phyloP scores from a whole-genome alignment of 2,113 vertebrate species.

The Pterocles orientalis region DNA sequence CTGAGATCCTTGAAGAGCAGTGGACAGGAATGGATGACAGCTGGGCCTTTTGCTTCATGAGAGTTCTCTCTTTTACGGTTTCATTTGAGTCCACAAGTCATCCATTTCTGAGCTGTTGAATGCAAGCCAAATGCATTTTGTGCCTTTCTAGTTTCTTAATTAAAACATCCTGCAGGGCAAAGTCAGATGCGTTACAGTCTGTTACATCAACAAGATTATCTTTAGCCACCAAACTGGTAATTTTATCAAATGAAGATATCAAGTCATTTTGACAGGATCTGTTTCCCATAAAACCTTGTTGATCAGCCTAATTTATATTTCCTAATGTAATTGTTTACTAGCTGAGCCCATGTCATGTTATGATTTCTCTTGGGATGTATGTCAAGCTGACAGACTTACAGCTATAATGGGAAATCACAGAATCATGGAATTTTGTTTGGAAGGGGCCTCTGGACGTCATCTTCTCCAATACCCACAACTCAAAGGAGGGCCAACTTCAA shows the following conservation, averaged over 20 bases:
- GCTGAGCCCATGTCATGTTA: slow-evolving; percentile 9
- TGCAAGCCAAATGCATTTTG: slow-evolving; percentile 44
- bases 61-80: not conserved
- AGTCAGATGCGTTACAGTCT: slow-evolving; percentile 50
- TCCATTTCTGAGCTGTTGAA: slow-evolving; percentile 22
- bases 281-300: slow-evolving; percentile 48
- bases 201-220: slow-evolving; percentile 44
- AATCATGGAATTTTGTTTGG: not conserved
- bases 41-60: not conserved
- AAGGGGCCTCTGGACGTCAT: not conserved
- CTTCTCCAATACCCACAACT: not conserved
- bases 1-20: not conserved
- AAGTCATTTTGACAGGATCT: slow-evolving; percentile 45
- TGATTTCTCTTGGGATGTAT: not conserved
- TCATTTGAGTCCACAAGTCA: not conserved
- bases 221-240: slow-evolving; percentile 41
- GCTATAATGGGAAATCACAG: slow-evolving; percentile 4
- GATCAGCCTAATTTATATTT: slow-evolving; percentile 52
- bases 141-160: slow-evolving; percentile 48
- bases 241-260: slow-evolving; percentile 65
- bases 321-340: slow-evolving; percentile 53
- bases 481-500: not conserved
- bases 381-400: not conserved
- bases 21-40: not conserved
- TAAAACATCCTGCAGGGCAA: slow-evolving; percentile 57